Evolutionary conservation across 2,888 invertebrate species (phyloP).

Genomic region (Zele albiditarsus): DNA sequence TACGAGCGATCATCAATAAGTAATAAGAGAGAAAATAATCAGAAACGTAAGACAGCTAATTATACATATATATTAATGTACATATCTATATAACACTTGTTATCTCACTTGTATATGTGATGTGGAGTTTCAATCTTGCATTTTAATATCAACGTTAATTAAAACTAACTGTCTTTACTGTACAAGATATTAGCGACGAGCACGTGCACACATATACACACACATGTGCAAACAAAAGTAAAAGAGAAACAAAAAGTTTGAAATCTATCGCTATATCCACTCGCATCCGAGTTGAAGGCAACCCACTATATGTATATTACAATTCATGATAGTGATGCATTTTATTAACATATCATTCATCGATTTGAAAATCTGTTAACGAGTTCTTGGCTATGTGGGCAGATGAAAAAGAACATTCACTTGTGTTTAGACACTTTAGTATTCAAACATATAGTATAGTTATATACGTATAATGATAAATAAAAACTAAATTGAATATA

Average conservation of each 20-base stretch:
- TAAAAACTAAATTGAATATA: no score
- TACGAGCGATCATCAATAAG: background rate
- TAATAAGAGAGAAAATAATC: background rate
- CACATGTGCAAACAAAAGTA: background rate
- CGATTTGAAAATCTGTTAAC: conserved; percentile 49
- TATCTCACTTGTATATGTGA: conserved; percentile 19
- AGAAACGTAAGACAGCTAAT: background rate
- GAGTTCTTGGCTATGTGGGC: conserved; percentile 31
- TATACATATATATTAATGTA: background rate
- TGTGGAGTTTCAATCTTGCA: conserved; percentile 11
- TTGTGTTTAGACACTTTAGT: background rate
- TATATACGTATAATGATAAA: background rate
- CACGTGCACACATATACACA: background rate
- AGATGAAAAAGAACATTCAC: conserved; percentile 31
- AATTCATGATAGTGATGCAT: conserved; percentile 31
- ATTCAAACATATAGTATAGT: background rate
- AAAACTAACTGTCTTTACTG: conserved; percentile 47
- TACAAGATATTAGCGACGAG: conserved; percentile 23
- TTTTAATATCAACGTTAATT: conserved; percentile 53
- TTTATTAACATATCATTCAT: conserved; percentile 54
- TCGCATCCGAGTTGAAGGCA: background rate
- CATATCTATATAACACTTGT: background rate
- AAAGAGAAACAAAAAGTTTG: background rate
- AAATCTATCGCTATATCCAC: background rate
- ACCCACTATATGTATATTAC: background rate